phyloP scores from a whole-genome alignment of 2,888 invertebrate genomes.

The Chelonus formosanus region DNA sequence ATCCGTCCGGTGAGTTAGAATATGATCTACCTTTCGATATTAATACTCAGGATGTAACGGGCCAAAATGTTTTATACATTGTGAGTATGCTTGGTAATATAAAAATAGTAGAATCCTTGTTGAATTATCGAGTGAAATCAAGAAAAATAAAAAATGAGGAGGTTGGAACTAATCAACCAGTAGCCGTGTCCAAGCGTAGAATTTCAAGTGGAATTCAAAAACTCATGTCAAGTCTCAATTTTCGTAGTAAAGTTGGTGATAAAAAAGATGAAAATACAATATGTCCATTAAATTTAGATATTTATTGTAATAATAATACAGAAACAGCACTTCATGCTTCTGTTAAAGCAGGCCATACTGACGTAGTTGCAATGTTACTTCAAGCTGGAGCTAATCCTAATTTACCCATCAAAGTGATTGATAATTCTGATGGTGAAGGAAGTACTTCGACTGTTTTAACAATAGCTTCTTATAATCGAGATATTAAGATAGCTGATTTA shows the following conservation, averaged over 20 bases:
- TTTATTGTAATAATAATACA: constrained; percentile 77
- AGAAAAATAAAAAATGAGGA: constrained; percentile 67
- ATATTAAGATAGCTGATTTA: constrained; percentile 78
- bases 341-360: constrained; percentile 78
- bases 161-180: constrained; percentile 51
- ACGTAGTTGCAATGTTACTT: constrained; percentile 76
- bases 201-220: constrained; percentile 90
- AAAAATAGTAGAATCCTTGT: constrained; percentile 78
- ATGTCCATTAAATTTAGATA: constrained; percentile 78
- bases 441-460: constrained; percentile 70
- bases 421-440: constrained; percentile 65
- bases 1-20: constrained; percentile 78
- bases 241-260: constrained; percentile 67
- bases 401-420: constrained; percentile 70
- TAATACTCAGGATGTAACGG: constrained; percentile 88
- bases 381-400: constrained; percentile 86
- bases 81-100: constrained; percentile 86
- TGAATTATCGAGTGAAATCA: constrained; percentile 76
- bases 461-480: constrained; percentile 76
- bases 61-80: constrained; percentile 90
- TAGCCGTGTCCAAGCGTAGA: constrained; percentile 69
- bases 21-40: constrained; percentile 92
- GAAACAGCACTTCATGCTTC: constrained; percentile 88
- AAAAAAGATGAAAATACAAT: constrained; percentile 68
- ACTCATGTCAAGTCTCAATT: constrained; percentile 83